Evolutionary conservation across 2,888 invertebrate species (phyloP), one percentile per base, ranked within the genome.

Genomic region (Dolichomitus sp.): DNA sequence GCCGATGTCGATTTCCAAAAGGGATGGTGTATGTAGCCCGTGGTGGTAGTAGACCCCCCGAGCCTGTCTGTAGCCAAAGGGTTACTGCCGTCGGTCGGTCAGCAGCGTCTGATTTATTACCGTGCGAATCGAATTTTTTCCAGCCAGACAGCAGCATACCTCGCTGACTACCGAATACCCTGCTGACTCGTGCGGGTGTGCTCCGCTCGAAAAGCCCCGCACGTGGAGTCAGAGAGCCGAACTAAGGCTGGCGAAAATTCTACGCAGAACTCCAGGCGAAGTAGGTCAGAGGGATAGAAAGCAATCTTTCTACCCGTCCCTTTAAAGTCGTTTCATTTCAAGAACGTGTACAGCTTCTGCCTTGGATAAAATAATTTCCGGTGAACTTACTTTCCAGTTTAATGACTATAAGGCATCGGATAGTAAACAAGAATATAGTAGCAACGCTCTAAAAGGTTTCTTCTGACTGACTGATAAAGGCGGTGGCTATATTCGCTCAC

Each of bases 121-220:
- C 84, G 45, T 88, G 89, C 89, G 88, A 92, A 91, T 91, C 89
- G 88, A 90, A 90, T 89, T 90, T 90, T 91, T 89, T 89, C 79
- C 83, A 70, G 50, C 48, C 70, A 69, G 54, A 81, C 79, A 50
- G 68, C 76, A 48, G 63, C 14, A 52, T 72, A 48, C 57, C 69
- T 66, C 54, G 19, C 73, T 48, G 66, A 37, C 81, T 70, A 76
- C 73, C 77, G 66, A 63, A 65, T 76, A 70, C 12, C 57, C 40
- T 48, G 77, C 79, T 79, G 82, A 85, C 70, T 77, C 63, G 48
- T 76, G 72, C 70, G 76, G 59, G 30, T 79, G 40, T 79, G n/a
- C 45, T 40, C 45, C 37, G 68, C 70, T 61, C 54, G 76, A 59
- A 40, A 57, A 40, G 65, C 76, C 50, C 23, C 69, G 23, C 40